A percentile compares a stretch with the other conserved stretches of the same genome.
Evolutionary conservation across 2,888 invertebrate genomes (phyloP).

Genomic region (Candidula unifasciata): DNA sequence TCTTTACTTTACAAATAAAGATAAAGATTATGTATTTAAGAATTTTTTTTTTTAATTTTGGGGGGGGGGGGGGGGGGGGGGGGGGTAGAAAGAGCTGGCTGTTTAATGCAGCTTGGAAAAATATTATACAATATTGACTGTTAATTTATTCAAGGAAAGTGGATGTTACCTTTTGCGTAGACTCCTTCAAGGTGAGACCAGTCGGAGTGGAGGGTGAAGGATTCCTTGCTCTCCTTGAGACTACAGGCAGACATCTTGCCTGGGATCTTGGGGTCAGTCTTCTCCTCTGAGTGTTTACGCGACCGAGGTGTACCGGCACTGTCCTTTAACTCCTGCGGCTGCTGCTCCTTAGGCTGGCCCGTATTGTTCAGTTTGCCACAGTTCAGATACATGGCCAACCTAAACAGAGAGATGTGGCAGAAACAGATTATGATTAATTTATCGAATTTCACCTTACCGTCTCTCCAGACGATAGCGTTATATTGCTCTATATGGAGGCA

Average conservation of each 20-base stretch:
- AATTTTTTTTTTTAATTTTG: no score
- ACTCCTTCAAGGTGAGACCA: slow-evolving; percentile 46
- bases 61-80: no score
- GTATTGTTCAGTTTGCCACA: slow-evolving; percentile 27
- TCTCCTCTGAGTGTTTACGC: not conserved
- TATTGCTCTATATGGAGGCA: no score
- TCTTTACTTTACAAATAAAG: no score
- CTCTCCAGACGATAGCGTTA: no score
- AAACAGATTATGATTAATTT: no score
- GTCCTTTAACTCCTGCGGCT: not conserved
- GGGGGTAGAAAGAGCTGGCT: no score
- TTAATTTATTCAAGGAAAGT: no score
- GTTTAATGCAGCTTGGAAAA: no score
- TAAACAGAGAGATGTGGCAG: not conserved
- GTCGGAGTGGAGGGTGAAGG: not conserved
- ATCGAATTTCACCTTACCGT: no score
- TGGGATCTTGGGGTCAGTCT: not conserved
- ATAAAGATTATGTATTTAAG: no score
- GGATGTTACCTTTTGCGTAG: slow-evolving; percentile 28
- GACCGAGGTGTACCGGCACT: not conserved
- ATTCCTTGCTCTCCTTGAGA: not conserved
- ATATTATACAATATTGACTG: no score
- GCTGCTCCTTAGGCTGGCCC: not conserved
- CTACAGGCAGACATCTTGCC: not conserved
- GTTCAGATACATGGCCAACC: slow-evolving; percentile 39